Conservation (phyloP, 1,140 invertebrate species). For the Bilobella aurantiaca region DNA sequence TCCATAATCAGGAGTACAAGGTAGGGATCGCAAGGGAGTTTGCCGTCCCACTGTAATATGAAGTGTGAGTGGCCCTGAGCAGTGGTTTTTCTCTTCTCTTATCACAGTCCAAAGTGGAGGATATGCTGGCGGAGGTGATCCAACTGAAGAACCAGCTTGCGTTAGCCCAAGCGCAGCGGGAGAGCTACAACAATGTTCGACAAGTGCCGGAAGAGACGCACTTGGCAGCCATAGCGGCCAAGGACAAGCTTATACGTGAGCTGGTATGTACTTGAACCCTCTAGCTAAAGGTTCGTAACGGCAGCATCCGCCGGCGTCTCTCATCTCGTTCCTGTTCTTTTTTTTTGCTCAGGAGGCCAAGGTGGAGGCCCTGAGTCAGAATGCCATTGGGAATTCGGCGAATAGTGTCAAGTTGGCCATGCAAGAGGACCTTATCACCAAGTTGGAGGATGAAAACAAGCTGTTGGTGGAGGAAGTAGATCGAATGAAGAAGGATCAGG, state of each 20-base stretch:
- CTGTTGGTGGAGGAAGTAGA: slow-evolving; percentile 50
- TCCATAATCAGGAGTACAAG: slow-evolving; percentile 20
- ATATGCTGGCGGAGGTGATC: slow-evolving; percentile 55
- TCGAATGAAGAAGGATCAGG: slow-evolving; percentile 44
- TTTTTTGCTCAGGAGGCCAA: too few relatives aligned
- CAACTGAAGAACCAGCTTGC: slow-evolving; percentile 80
- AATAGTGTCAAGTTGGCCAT: slow-evolving; percentile 40
- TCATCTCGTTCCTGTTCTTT: too few relatives aligned
- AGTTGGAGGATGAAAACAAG: slow-evolving; percentile 36
- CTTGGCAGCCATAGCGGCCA: slow-evolving; percentile 20
- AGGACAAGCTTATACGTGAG: too few relatives aligned
- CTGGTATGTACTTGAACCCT: too few relatives aligned
- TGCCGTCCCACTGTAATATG: too few relatives aligned
- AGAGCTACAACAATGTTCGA: slow-evolving; percentile 25
- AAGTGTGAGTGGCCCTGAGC: too few relatives aligned
- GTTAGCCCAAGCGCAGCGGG: slow-evolving; percentile 63
- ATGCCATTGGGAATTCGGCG: slow-evolving; percentile 32
- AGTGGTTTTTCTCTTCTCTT: too few relatives aligned
- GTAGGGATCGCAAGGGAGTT: slow-evolving; percentile 16
- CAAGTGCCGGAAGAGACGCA: slow-evolving; percentile 24
- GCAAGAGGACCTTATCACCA: slow-evolving; percentile 37
- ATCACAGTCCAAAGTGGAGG: too few relatives aligned
- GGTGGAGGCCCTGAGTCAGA: too few relatives aligned
- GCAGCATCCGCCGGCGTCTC: too few relatives aligned
- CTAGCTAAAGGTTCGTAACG: too few relatives aligned